Base-by-base conservation (phyloP, 37 sponge, comb jelly and placozoan genomes). In the Tethya wilhelma region DNA sequence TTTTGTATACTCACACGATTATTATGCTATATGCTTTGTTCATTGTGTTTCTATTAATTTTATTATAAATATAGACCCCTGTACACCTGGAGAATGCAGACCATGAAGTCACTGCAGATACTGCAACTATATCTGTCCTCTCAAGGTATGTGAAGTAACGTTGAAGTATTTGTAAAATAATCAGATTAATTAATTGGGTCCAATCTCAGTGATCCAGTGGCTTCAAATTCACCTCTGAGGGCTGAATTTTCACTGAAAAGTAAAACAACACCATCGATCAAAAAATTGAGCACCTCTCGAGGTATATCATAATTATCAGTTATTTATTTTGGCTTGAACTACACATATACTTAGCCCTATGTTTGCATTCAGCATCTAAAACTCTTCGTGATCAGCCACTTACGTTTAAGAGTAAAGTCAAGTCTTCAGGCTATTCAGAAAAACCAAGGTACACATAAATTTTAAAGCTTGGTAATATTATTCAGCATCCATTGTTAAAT, bases 361-460 rank as follows among this genome's bases (percentile, higher is more conserved):
- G n/a, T n/a, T n/a, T n/a, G n/a, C n/a, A n/a, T n/a, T n/a, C n/a
- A n/a, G n/a, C n/a, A n/a, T n/a, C n/a, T n/a, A n/a, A n/a, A n/a
- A n/a, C n/a, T 2, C 12, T 76, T 12, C 49, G 69, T 40, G 90
- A 97, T 69, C 59, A 88, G 63, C 98, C 98, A 30, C 56, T 97
- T 34, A 92, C 93, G 1, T 97, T 97, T 62, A 82, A 86, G 46
- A 60, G 74, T 11, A 94, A 82, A 77, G 79, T 97, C 5, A 95
- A 89, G 59, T 95, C 95, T 0, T 97, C 98, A 26, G 98, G 98
- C n/a, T 97, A 97, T 74, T 42, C 86, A 29, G 42, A 70, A 19
- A 31, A 73, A 2, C 81, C 97, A 76, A 75, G 86, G 87, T 86
- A 64, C 25, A 38, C n/a, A n/a, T 63, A 26, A 33, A 1, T 3